phyloP scores from a whole-genome alignment of 2,888 invertebrate genomes.

The Lasius fuliginosus region DNA sequence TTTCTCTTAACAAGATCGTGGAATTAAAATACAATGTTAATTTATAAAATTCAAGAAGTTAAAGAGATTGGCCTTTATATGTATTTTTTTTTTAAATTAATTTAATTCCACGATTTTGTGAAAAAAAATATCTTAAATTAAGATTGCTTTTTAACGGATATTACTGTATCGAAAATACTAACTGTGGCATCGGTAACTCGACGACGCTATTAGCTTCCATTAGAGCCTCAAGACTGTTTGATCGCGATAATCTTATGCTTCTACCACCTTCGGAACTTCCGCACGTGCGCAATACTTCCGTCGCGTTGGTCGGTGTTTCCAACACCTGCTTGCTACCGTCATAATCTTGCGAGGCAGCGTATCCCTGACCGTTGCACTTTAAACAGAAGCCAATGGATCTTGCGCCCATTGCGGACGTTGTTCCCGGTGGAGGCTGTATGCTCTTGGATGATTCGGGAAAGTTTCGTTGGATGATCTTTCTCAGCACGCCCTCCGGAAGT shows the following conservation, averaged over 20 bases:
- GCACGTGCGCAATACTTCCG: conserved; percentile 88
- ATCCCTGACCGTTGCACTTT: conserved; percentile 79
- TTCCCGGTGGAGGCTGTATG: conserved; percentile 76
- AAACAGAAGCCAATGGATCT: conserved; percentile 76
- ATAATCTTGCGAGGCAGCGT: conserved; percentile 69
- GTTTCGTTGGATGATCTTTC: conserved; percentile 84
- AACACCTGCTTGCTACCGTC: conserved; percentile 84
- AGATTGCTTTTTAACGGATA: neutral
- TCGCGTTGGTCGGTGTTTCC: conserved; percentile 93
- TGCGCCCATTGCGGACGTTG: conserved; percentile 67
- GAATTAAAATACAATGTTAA: neutral
- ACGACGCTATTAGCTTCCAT: conserved; percentile 86
- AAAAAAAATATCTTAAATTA: neutral
- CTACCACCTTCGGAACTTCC: conserved; percentile 71
- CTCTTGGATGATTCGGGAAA: conserved; percentile 84
- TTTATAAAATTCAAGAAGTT: neutral
- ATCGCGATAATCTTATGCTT: conserved; percentile 73
- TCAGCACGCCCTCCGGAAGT: conserved; percentile 81
- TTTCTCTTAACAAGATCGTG: neutral
- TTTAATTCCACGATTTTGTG: neutral
- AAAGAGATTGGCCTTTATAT: neutral
- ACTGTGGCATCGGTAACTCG: conserved; percentile 89
- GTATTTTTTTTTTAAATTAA: neutral
- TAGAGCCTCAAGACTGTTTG: conserved; percentile 82
- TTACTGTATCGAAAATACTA: conserved; percentile 71